Conservation (phyloP, 1,140 invertebrate genomes). For the silkworm (Bombyx mori) region ASM3026992v2 NC_085131.1:3683501-3684000, state of each 20-base stretch:
- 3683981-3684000: no score
- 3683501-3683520: slow-evolving; percentile 68
- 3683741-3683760: slow-evolving; percentile 4
- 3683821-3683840: no score
- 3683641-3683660: slow-evolving; percentile 63
- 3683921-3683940: no score
- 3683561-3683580: slow-evolving; percentile 54
- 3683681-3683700: slow-evolving; percentile 45
- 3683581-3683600: slow-evolving; percentile 69
- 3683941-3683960: no score
- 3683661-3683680: slow-evolving; percentile 64
- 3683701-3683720: slow-evolving; percentile 48
- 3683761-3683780: slow-evolving; percentile 14
- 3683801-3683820: not conserved
- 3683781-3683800: not conserved
- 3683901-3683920: no score
- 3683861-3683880: no score
- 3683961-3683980: no score
- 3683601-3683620: slow-evolving; percentile 62
- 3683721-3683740: slow-evolving; percentile 42
- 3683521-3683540: slow-evolving; percentile 55
- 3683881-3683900: no score
- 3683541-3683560: slow-evolving; percentile 71
- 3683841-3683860: no score
- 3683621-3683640: slow-evolving; percentile 61